These are phyloP conservation scores for Ecliptopera silaceata DNA, from an alignment of 2,888 invertebrate species.

Conservation along the genomic window DNA sequence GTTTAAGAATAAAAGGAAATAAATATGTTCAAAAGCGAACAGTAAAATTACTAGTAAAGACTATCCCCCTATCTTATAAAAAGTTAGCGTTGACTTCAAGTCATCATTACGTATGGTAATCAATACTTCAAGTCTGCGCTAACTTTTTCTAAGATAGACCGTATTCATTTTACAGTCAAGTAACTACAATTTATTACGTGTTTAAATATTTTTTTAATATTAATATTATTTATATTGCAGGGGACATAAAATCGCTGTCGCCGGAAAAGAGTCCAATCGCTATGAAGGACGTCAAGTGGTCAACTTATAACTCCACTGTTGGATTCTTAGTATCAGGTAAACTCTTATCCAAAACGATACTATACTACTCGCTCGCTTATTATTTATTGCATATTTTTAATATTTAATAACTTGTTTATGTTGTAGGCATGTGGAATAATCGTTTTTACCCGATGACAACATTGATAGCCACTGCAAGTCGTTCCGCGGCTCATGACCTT, in stretches of 20 bases:
- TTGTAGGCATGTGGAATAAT: conserved; percentile 93
- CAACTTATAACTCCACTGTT: conserved; percentile 93
- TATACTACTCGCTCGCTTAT: background rate
- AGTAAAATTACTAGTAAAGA: too few species aligned
- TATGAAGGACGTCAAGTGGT: conserved; percentile 96
- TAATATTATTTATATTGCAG: conserved; percentile 68
- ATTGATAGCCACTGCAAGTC: conserved; percentile 91
- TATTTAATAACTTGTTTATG: background rate
- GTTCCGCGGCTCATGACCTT: conserved; percentile 92
- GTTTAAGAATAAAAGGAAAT: too few species aligned
- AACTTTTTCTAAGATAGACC: too few species aligned
- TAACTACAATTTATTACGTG: too few species aligned
- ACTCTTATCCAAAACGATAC: conserved; percentile 15
- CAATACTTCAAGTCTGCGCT: too few species aligned
- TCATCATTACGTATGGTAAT: too few species aligned
- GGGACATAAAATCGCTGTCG: conserved; percentile 94
- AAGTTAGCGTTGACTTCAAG: too few species aligned
- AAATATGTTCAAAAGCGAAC: too few species aligned
- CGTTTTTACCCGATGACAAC: conserved; percentile 93
- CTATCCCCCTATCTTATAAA: too few species aligned
- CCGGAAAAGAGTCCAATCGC: conserved; percentile 94
- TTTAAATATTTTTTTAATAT: too few species aligned
- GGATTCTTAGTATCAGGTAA: conserved; percentile 93
- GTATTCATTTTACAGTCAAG: too few species aligned
- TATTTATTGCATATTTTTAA: background rate